Evolutionary conservation across 2,113 vertebrate genomes (phyloP).

Genomic region (Phyllopteryx taeniolatus): DNA sequence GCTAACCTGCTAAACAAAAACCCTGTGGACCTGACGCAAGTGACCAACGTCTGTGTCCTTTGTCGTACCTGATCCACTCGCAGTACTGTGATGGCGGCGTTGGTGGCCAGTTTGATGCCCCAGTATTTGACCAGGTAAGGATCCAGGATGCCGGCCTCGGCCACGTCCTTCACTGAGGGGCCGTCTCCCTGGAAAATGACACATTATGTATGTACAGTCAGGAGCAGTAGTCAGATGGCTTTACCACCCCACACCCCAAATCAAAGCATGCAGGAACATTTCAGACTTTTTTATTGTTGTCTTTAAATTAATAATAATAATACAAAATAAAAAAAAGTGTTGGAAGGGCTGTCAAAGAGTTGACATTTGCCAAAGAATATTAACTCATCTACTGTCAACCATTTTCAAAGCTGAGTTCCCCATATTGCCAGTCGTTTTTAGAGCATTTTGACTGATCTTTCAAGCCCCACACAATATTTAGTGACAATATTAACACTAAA

Average conservation of each 20-base stretch:
- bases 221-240: not conserved
- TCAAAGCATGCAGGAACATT: not conserved
- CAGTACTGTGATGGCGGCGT: constrained; percentile 91
- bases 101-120: constrained; percentile 94
- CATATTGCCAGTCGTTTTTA: too few species aligned
- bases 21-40: not conserved
- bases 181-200: constrained; percentile 78
- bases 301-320: not conserved
- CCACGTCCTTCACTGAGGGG: constrained; percentile 88
- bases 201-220: not conserved
- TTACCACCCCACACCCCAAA: too few species aligned
- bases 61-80: constrained; percentile 88
- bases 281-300: not conserved
- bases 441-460: too few species aligned
- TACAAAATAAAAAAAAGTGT: not conserved
- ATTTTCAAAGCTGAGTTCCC: too few species aligned
- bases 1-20: not conserved
- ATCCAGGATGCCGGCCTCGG: constrained; percentile 85
- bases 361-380: too few species aligned
- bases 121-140: constrained; percentile 90
- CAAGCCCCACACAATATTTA: too few species aligned
- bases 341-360: too few species aligned
- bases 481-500: too few species aligned
- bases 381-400: too few species aligned
- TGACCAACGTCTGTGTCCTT: not conserved